These are phyloP conservation scores for Illadopsis cleaveri DNA, from an alignment of 2,113 vertebrate genomes.

Conservation along the genomic window DNA sequence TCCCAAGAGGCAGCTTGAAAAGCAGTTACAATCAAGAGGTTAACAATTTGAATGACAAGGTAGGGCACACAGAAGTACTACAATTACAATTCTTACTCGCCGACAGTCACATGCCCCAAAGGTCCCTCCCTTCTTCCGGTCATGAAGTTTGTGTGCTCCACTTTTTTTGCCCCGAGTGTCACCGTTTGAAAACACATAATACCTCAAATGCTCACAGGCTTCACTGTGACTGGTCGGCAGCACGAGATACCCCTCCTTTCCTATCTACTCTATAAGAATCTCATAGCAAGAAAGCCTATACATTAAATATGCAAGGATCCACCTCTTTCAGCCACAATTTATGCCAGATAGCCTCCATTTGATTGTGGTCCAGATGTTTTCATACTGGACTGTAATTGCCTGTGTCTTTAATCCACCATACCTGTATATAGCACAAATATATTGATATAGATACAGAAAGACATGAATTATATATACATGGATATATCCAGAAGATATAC, in stretches of 20 bases:
- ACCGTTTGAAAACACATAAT: not conserved
- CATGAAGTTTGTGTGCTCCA: not conserved
- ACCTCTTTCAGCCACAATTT: not conserved
- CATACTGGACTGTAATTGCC: not conserved
- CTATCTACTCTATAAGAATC: not conserved
- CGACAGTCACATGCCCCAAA: not conserved
- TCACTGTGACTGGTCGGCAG: not conserved
- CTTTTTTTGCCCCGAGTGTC: not conserved
- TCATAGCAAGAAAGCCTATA: not conserved
- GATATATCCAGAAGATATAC: not conserved
- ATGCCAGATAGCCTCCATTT: not conserved
- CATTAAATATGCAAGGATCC: not conserved
- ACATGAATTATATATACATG: not conserved
- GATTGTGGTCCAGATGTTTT: not conserved
- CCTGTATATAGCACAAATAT: not conserved
- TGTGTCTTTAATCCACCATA: not conserved
- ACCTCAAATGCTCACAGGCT: not conserved
- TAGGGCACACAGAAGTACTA: not conserved
- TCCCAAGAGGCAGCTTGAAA: not conserved
- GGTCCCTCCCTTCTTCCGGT: not conserved
- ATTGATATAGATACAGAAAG: not conserved
- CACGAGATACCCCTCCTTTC: fast-evolving
- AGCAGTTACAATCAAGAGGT: not conserved
- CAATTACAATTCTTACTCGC: not conserved
- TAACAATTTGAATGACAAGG: not conserved